Evolutionary conservation across 2,888 invertebrate species (phyloP).

Genomic region (Bruchidius siliquastri): DNA sequence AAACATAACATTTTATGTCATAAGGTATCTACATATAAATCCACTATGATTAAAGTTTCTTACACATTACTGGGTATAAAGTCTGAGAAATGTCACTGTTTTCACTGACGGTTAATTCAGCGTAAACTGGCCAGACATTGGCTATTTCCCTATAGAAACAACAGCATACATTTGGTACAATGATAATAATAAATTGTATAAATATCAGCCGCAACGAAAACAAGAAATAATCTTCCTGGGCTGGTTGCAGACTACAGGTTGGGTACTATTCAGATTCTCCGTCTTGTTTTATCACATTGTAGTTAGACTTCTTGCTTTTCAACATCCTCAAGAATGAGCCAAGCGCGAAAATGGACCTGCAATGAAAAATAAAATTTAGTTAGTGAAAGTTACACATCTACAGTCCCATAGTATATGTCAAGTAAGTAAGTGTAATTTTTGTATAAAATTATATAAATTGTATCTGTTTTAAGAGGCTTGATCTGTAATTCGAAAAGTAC

Average conservation of each 20-base stretch:
- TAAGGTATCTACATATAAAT: background rate
- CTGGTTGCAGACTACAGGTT: background rate
- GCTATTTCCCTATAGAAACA: background rate
- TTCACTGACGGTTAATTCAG: background rate
- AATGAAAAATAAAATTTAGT: background rate
- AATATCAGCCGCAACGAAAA: conserved; percentile 1
- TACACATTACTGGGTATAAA: background rate
- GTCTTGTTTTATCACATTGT: conserved; percentile 65
- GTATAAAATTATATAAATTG: too few species aligned
- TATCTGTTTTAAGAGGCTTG: too few species aligned
- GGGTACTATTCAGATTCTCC: conserved; percentile 38
- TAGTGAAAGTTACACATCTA: background rate
- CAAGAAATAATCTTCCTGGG: background rate
- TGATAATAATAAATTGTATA: background rate
- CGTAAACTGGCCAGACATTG: background rate
- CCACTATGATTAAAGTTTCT: background rate
- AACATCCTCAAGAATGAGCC: conserved; percentile 72
- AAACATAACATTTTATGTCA: background rate
- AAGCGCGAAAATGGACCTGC: conserved; percentile 67
- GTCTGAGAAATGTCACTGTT: background rate
- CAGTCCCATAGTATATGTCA: too few species aligned
- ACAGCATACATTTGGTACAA: conserved; percentile 1
- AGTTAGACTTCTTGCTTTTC: conserved; percentile 69
- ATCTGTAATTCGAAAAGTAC: too few species aligned
- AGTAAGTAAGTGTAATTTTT: too few species aligned